Evolutionary conservation across 2,888 invertebrate genomes (phyloP).

Genomic region (Idaea aversata): DNA sequence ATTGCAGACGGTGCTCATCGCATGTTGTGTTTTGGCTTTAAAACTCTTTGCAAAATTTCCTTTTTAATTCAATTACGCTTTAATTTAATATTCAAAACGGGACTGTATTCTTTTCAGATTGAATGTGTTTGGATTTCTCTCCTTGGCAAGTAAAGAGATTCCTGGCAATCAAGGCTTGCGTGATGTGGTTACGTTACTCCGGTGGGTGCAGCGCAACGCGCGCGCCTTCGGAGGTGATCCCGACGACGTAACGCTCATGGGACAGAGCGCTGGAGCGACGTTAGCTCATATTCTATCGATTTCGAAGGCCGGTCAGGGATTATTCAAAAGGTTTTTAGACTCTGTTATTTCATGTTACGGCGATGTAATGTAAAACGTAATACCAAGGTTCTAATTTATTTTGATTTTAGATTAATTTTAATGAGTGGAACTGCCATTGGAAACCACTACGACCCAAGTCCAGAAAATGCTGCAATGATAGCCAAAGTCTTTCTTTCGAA

Average conservation of each 20-base stretch:
- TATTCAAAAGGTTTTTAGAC: slow-evolving; percentile 45
- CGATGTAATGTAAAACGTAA: neutral
- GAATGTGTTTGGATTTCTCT: slow-evolving; percentile 59
- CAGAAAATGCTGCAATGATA: slow-evolving; percentile 23
- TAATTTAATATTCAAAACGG: neutral
- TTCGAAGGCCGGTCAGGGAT: slow-evolving; percentile 43
- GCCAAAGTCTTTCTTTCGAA: slow-evolving; percentile 33
- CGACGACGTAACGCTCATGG: slow-evolving; percentile 51
- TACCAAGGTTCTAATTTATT: neutral
- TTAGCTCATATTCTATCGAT: slow-evolving; percentile 49
- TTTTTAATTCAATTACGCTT: too few species aligned
- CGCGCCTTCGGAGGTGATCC: slow-evolving; percentile 56
- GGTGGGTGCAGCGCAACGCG: slow-evolving; percentile 58
- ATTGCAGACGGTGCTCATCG: too few species aligned
- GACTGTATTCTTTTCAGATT: slow-evolving; percentile 35
- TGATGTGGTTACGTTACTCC: slow-evolving; percentile 51
- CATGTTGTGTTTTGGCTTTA: too few species aligned
- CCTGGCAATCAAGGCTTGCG: slow-evolving; percentile 63
- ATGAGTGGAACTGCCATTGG: slow-evolving; percentile 32
- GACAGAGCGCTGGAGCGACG: slow-evolving; percentile 57
- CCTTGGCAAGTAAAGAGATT: slow-evolving; percentile 43
- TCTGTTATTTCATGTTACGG: too few species aligned
- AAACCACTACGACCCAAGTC: slow-evolving; percentile 26
- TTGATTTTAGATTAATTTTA: slow-evolving; percentile 24
- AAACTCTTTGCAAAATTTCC: too few species aligned